phyloP scores from a whole-genome alignment of 1,140 invertebrate genomes.

The Drosophila novamexicana region DNA sequence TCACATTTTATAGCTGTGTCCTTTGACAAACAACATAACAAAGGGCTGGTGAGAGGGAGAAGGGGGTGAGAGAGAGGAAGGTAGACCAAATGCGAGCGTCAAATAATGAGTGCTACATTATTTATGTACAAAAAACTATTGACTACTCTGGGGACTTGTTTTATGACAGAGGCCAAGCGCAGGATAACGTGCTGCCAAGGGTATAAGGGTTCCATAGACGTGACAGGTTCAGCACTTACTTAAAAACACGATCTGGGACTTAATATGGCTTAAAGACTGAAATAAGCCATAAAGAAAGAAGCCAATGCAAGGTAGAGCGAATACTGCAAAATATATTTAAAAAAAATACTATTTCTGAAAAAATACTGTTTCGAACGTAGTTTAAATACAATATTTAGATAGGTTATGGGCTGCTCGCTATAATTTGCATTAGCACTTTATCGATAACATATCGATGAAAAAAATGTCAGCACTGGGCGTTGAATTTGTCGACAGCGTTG shows the following conservation, averaged over 20 bases:
- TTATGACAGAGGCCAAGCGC: not conserved
- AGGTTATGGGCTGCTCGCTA: too few species aligned
- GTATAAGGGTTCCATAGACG: not conserved
- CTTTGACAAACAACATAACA: slow-evolving; percentile 13
- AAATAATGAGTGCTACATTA: slow-evolving; percentile 7
- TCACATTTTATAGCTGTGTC: slow-evolving; percentile 34
- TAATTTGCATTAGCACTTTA: not conserved
- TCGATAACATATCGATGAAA: slow-evolving; percentile 21
- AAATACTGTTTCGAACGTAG: too few species aligned
- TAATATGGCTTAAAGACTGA: not conserved
- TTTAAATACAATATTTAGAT: too few species aligned
- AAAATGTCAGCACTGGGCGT: not conserved
- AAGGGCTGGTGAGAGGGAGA: not conserved
- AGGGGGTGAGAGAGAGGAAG: not conserved
- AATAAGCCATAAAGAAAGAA: not conserved
- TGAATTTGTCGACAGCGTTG: not conserved
- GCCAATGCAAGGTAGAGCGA: too few species aligned
- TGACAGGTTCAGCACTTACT: too few species aligned
- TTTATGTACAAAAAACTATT: slow-evolving; percentile 14
- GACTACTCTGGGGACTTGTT: slow-evolving; percentile 10
- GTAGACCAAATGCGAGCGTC: too few species aligned
- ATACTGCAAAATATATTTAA: too few species aligned
- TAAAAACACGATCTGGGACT: not conserved
- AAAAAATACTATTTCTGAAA: too few species aligned
- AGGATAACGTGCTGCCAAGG: not conserved